A percentile compares a stretch with the other conserved stretches of the same genome.
These are phyloP conservation scores for Tetrao urogallus DNA, from an alignment of 2,113 vertebrate genomes.

Conservation along the genomic window DNA sequence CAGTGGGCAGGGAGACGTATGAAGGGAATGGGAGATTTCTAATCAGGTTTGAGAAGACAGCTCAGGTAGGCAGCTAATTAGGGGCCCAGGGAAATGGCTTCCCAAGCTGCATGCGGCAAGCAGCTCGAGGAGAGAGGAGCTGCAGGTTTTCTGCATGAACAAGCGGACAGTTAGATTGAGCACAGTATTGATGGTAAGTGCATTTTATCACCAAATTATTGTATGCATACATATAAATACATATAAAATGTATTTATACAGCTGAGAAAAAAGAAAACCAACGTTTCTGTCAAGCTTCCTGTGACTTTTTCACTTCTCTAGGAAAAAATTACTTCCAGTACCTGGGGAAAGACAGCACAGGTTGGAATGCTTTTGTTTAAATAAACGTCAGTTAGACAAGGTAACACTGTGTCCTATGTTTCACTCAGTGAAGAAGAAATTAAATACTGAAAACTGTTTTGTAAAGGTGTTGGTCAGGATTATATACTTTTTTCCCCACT, in stretches of 20 bases:
- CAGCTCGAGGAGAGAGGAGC: background rate
- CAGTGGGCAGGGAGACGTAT: background rate
- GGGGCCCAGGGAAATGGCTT: conserved; percentile 34
- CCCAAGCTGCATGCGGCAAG: background rate
- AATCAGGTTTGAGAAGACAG: background rate
- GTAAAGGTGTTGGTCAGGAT: background rate
- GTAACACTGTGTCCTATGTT: background rate
- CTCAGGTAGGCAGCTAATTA: conserved; percentile 15
- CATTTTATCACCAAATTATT: background rate
- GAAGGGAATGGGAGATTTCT: background rate
- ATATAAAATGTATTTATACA: background rate
- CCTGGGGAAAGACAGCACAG: background rate
- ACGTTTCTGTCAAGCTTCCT: background rate
- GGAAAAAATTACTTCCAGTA: background rate
- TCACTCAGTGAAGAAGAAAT: background rate
- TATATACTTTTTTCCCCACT: background rate
- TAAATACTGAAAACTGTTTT: background rate
- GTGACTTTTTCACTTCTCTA: background rate
- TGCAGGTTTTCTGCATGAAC: background rate
- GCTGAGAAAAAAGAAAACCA: background rate
- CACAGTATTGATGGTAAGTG: background rate
- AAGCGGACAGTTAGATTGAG: background rate
- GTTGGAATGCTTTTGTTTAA: background rate
- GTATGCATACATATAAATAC: background rate
- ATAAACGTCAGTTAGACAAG: background rate